Evolutionary conservation across 2,797 vertebrate genomes (phyloP), one percentile per base, ranked within the genome.

Genomic region (Alectoris magna): DNA sequence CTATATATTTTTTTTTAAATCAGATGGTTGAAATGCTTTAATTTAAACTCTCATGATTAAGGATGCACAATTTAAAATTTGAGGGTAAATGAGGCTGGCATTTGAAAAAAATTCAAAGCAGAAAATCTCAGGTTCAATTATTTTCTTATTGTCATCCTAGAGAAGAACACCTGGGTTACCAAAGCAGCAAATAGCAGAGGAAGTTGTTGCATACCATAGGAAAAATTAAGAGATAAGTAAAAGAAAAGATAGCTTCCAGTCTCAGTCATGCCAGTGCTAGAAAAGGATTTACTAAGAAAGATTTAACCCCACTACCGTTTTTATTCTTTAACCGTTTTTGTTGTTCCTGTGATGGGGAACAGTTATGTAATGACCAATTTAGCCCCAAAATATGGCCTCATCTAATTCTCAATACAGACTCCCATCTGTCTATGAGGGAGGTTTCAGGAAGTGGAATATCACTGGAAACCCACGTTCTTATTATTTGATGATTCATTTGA

Each of bases 21-120:
- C 31, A 88, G 38, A 62, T 11, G 3, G 6, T 36, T 78, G 70
- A 89, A 70, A n/a, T 64, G 3, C 24, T 93, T 85, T 81, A 72
- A 89, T 93, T 94, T 92, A 70, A 63, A 9, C 27, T 89, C 38
- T 74, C 10, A 24, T 8, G 15, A 55, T 77, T 87, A 90, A 78
- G 9, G 4, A 46, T 29, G 12, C 34, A 36, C 22, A 29, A 21
- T 80, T 85, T 62, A 72, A 91, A 80, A 90, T 69, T 51, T 72
- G 64, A 84, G 44, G 26, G 29, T 51, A 90, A 91, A 70, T 88
- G 79, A 89, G 27, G 10, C 14, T 89, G 58, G 31, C 55, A 56
- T 85, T 83, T 66, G 55, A 78, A 67, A 85, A 91, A 83, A 81
- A 51, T 17, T 72, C 41, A 56, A 17, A 69, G 59, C 6, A 81